phyloP scores from a whole-genome alignment of 1,140 invertebrate genomes.

The Nixonia krombeini region DNA sequence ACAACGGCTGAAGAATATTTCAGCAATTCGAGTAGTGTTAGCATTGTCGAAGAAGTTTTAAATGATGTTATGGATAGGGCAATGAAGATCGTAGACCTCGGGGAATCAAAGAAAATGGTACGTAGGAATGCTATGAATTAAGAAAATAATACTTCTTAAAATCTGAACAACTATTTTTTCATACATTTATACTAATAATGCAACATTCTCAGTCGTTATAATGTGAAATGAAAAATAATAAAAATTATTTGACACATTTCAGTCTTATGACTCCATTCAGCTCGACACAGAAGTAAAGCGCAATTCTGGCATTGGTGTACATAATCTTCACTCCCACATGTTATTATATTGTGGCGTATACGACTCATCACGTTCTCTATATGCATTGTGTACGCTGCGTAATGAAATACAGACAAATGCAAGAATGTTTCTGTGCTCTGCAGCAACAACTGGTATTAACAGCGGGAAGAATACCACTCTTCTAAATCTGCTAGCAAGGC shows the following conservation, averaged over 20 bases:
- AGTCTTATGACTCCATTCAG: conserved; percentile 57
- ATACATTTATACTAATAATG: no score
- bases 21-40: conserved; percentile 62
- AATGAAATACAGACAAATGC: conserved; percentile 83
- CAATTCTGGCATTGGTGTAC: conserved; percentile 72
- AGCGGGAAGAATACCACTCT: conserved; percentile 73
- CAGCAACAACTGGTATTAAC: conserved; percentile 79
- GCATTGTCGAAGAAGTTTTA: conserved; percentile 73
- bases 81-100: conserved; percentile 58
- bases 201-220: no score
- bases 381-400: conserved; percentile 83
- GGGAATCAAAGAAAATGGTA: conserved; percentile 56
- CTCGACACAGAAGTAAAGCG: conserved; percentile 58
- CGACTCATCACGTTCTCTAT: conserved; percentile 83
- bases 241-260: conserved; percentile 16
- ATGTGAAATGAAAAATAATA: no score
- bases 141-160: no score
- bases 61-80: conserved; percentile 74
- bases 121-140: no score
- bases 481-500: conserved; percentile 79
- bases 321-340: conserved; percentile 87
- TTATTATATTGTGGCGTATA: conserved; percentile 87
- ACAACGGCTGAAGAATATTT: conserved; percentile 77
- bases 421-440: conserved; percentile 80
- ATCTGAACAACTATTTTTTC: no score